Percentiles rank a stretch among this genome's conserved stretches.
Conservation (phyloP, 2,888 invertebrate genomes). For the Xestia sexstrigata region DNA sequence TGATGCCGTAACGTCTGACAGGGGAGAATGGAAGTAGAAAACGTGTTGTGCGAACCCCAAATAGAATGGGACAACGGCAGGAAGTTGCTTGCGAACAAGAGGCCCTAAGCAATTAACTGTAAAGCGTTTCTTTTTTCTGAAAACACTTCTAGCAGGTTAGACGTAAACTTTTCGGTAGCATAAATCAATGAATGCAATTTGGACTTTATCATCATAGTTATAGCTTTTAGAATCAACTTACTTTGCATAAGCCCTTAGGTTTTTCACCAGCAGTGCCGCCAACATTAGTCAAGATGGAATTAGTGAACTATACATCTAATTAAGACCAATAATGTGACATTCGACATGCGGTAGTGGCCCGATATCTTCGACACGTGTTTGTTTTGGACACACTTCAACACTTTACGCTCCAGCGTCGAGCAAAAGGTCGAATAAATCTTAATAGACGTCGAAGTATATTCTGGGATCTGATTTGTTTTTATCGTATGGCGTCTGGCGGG, state of each 20-base stretch:
- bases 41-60: no score
- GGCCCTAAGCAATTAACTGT: no score
- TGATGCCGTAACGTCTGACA: no score
- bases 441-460: conserved; percentile 35
- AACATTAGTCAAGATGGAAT: no score
- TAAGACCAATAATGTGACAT: conserved; percentile 30
- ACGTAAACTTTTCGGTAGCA: background rate
- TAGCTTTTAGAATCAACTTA: background rate
- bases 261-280: background rate
- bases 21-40: no score
- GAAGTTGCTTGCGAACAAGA: no score
- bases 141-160: no score
- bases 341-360: conserved; percentile 26
- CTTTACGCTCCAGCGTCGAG: conserved; percentile 17
- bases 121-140: no score
- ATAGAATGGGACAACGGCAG: no score
- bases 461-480: conserved; percentile 28
- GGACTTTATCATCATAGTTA: background rate
- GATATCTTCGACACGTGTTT: conserved; percentile 22
- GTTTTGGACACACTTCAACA: conserved; percentile 31
- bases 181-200: background rate
- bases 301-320: conserved; percentile 11
- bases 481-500: conserved; percentile 33
- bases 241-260: background rate
- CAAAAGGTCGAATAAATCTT: conserved; percentile 46